Percentiles rank a stretch among this genome's conserved stretches.
phyloP scores from a whole-genome alignment of 2,113 vertebrate species.

The Clarias gariepinus region DNA sequence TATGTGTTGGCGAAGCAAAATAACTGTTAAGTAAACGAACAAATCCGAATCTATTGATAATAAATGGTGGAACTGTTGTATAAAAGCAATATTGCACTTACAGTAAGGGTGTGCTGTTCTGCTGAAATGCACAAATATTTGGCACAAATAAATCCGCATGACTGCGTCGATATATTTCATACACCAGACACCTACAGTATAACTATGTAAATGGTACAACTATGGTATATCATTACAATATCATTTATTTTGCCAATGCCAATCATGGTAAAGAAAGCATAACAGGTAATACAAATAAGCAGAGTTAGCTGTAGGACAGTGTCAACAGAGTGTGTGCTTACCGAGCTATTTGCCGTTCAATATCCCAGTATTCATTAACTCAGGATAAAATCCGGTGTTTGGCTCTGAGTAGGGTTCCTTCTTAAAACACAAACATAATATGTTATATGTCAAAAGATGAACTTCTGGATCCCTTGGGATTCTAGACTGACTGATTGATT shows the following conservation, averaged over 20 bases:
- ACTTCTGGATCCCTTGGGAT: not conserved
- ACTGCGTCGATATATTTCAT: not conserved
- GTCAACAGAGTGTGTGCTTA: slow-evolving; percentile 7
- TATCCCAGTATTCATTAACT: slow-evolving; percentile 2
- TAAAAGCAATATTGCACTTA: too few species aligned
- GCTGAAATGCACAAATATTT: too few species aligned
- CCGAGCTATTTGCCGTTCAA: slow-evolving; percentile 5
- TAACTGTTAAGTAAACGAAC: too few species aligned
- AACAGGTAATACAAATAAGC: not conserved
- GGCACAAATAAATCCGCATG: too few species aligned
- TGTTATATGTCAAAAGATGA: not conserved
- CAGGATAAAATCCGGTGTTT: not conserved
- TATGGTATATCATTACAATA: not conserved
- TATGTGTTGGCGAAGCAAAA: too few species aligned
- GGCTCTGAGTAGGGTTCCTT: not conserved
- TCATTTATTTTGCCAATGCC: too few species aligned
- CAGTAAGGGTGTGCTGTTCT: too few species aligned
- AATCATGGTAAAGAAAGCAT: not conserved
- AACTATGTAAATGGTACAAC: not conserved
- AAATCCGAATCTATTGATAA: too few species aligned
- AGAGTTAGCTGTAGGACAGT: not conserved
- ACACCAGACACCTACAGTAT: not conserved
- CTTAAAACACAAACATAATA: not conserved
- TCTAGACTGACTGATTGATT: not conserved
- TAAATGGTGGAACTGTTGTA: too few species aligned